Conservation (phyloP, 2,797 vertebrate species). For the Onychomys arenicola region DNA sequence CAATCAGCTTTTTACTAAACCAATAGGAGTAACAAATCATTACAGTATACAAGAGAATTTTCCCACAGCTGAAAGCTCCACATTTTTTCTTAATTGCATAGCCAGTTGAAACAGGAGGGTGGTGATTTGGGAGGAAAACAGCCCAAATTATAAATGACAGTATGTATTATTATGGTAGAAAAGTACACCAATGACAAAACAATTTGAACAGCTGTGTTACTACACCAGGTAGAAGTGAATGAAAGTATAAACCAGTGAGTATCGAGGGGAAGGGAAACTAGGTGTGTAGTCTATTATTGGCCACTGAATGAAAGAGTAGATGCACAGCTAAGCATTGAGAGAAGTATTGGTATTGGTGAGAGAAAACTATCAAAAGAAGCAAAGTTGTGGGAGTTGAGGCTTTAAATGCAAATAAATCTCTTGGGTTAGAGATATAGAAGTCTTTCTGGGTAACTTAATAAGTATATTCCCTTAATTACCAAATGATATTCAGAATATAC, state of each 20-base stretch:
- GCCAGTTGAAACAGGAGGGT: background rate
- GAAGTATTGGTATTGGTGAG: background rate
- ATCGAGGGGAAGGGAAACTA: background rate
- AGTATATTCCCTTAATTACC: conserved; percentile 52
- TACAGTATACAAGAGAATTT: too few relatives aligned
- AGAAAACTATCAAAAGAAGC: conserved; percentile 50
- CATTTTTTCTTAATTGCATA: background rate
- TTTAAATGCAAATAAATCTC: background rate
- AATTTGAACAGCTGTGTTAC: background rate
- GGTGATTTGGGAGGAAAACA: background rate
- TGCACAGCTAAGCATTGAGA: background rate
- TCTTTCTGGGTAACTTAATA: conserved; percentile 1
- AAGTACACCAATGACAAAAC: background rate
- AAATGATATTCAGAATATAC: background rate
- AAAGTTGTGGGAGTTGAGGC: background rate
- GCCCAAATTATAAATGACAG: background rate
- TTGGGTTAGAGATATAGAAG: background rate
- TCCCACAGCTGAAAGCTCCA: background rate
- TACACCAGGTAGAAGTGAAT: background rate
- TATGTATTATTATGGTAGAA: background rate
- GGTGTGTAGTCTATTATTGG: background rate
- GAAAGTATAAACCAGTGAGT: background rate
- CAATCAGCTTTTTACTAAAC: too few relatives aligned
- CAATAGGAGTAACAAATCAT: too few relatives aligned
- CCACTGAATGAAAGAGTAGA: background rate